Conservation (phyloP, 2,888 invertebrate genomes). For the Cephus rjabovi region DNA sequence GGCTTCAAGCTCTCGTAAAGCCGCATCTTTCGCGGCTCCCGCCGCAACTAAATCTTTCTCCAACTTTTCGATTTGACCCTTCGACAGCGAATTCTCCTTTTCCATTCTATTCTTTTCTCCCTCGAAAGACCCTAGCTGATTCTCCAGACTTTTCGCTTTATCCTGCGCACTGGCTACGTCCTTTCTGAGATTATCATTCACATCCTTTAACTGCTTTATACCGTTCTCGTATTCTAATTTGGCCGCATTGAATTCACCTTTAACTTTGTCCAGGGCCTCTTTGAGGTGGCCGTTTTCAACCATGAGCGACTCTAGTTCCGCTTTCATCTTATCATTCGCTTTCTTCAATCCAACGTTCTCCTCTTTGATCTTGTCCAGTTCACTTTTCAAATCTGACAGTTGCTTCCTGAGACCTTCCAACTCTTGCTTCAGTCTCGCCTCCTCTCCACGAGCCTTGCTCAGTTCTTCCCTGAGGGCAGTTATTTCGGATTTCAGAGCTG, state of each 20-base stretch:
- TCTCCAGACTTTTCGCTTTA: slow-evolving; percentile 12
- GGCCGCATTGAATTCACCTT: slow-evolving; percentile 22
- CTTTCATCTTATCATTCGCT: slow-evolving; percentile 5
- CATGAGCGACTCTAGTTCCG: slow-evolving; percentile 3
- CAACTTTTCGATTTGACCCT: slow-evolving; percentile 23
- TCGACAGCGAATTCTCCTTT: slow-evolving; percentile 10
- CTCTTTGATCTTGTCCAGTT: slow-evolving; percentile 21
- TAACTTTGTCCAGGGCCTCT: slow-evolving; percentile 26
- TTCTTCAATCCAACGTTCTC: slow-evolving; percentile 4
- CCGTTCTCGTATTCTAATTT: slow-evolving; percentile 16
- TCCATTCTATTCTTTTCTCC: slow-evolving; percentile 25
- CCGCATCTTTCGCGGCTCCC: slow-evolving; percentile 14
- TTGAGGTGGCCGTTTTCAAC: slow-evolving; percentile 10
- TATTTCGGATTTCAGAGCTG: slow-evolving; percentile 32
- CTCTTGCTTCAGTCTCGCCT: slow-evolving; percentile 26
- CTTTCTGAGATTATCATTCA: slow-evolving; percentile 18
- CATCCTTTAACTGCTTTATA: slow-evolving; percentile 19
- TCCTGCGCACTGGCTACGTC: slow-evolving; percentile 17
- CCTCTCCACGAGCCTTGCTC: slow-evolving; percentile 31
- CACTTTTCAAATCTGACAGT: slow-evolving; percentile 16
- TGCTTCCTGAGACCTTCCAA: slow-evolving; percentile 18
- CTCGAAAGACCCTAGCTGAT: slow-evolving; percentile 12
- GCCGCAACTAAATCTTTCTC: slow-evolving; percentile 13
- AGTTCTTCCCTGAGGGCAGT: slow-evolving; percentile 28
- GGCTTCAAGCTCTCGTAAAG: not conserved